These are phyloP conservation scores for Cylloceria caligata DNA, from an alignment of 2,888 invertebrate genomes.

Conservation along the genomic window DNA sequence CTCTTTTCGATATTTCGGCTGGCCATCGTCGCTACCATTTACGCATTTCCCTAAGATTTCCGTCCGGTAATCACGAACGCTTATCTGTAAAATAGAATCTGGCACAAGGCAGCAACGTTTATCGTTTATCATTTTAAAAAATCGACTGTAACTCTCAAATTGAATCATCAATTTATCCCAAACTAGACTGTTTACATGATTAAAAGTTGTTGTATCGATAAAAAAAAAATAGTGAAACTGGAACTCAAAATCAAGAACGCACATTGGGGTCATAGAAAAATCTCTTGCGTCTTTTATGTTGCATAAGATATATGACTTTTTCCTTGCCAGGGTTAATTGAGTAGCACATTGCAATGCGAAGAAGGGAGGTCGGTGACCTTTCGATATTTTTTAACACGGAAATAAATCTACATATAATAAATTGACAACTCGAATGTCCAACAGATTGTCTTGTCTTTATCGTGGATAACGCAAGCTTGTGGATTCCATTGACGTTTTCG, in stretches of 20 bases:
- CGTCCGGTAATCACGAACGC: no score
- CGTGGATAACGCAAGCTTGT: neutral
- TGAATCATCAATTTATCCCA: no score
- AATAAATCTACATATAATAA: neutral
- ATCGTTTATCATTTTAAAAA: no score
- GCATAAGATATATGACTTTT: neutral
- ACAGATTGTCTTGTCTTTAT: constrained; percentile 4
- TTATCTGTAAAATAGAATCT: no score
- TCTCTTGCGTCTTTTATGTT: neutral
- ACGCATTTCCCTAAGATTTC: no score
- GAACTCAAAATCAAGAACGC: neutral
- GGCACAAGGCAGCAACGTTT: no score
- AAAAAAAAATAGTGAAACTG: neutral
- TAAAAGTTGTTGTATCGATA: no score
- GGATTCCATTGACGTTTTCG: constrained; percentile 21
- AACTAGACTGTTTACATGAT: no score
- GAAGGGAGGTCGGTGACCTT: neutral
- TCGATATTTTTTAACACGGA: constrained; percentile 6
- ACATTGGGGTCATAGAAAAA: neutral
- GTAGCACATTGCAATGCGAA: neutral
- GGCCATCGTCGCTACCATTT: no score
- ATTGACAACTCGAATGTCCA: neutral
- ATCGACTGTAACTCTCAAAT: no score
- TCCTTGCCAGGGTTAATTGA: neutral
- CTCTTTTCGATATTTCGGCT: no score